These are phyloP conservation scores for Myotis findleyi DNA, from an alignment of 2,797 vertebrate genomes.

Conservation along the genomic window DNA sequence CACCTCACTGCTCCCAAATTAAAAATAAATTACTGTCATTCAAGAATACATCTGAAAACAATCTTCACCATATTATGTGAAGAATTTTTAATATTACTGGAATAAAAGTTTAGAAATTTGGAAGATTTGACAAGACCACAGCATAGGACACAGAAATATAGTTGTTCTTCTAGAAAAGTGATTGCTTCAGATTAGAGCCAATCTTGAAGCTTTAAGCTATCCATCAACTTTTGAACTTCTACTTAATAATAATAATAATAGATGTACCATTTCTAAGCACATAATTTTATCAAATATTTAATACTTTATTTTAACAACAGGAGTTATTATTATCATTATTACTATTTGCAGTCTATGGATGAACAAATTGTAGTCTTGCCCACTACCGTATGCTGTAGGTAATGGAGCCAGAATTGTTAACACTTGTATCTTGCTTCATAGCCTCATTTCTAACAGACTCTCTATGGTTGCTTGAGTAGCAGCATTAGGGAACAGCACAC, in stretches of 20 bases:
- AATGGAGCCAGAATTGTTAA: background rate
- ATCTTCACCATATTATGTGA: background rate
- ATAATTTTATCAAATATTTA: background rate
- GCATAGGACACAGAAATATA: background rate
- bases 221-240: background rate
- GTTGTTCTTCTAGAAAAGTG: background rate
- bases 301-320: background rate
- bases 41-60: background rate
- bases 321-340: background rate
- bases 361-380: background rate
- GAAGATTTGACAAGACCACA: background rate
- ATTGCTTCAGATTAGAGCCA: background rate
- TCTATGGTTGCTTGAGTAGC: background rate
- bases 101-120: conserved; percentile 8
- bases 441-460: background rate
- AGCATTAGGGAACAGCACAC: background rate
- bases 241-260: background rate
- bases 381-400: background rate
- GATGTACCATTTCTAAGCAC: background rate
- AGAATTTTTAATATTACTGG: background rate
- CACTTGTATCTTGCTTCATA: background rate
- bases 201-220: background rate
- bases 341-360: background rate
- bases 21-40: background rate
- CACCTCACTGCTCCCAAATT: background rate